Percentiles rank a stretch among this genome's conserved stretches.
Conservation (phyloP, 2,888 invertebrate species). For the Philonicus albiceps region DNA sequence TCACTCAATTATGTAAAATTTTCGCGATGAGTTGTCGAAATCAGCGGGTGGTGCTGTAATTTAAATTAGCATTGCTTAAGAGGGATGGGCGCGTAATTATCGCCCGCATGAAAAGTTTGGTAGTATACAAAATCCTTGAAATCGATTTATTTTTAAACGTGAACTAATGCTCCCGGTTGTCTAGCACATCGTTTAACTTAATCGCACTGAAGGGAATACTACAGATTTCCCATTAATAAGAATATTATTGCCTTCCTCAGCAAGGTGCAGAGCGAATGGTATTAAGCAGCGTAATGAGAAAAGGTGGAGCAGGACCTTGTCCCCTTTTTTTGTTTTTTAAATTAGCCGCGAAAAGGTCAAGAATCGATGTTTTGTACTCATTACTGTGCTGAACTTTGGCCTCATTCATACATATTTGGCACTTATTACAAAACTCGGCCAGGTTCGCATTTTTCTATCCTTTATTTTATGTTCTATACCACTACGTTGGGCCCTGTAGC, state of each 20-base stretch:
- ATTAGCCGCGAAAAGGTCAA: not conserved
- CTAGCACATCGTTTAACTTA: slow-evolving; percentile 6
- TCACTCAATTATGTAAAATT: not conserved
- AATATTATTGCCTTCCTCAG: not conserved
- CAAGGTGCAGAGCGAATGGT: too few species aligned
- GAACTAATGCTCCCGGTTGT: not conserved
- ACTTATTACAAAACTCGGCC: not conserved
- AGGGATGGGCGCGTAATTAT: not conserved
- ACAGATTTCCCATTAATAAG: slow-evolving; percentile 1
- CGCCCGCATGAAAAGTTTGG: not conserved
- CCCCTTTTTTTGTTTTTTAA: not conserved
- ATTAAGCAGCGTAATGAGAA: not conserved
- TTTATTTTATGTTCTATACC: not conserved
- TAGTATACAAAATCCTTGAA: not conserved
- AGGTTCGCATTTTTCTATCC: not conserved
- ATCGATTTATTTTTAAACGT: not conserved
- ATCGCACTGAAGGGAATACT: not conserved
- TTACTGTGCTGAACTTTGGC: not conserved
- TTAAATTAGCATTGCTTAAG: not conserved
- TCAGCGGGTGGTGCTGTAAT: not conserved
- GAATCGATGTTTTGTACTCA: not conserved
- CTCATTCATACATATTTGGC: not conserved
- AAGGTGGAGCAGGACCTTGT: not conserved
- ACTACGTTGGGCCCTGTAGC: not conserved
- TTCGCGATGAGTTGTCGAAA: not conserved